phyloP scores from a whole-genome alignment of 2,888 invertebrate species.

The Papilio elwesi region DNA sequence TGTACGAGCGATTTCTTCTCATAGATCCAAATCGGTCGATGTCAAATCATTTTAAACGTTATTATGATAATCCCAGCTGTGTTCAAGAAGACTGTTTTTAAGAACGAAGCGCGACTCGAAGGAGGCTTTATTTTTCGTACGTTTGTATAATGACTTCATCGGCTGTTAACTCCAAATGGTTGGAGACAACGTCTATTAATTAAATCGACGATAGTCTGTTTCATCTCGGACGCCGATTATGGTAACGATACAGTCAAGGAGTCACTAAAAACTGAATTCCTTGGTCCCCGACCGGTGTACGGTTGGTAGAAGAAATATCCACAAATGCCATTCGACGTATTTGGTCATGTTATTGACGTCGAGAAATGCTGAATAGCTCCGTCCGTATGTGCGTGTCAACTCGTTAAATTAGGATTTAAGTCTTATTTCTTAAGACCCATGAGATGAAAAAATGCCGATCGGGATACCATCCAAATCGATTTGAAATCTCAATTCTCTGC shows the following conservation, averaged over 20 bases:
- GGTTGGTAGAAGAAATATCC: slow-evolving; percentile 63
- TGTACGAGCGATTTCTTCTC: slow-evolving; percentile 17
- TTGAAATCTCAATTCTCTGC: slow-evolving; percentile 47
- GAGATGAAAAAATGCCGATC: slow-evolving; percentile 57
- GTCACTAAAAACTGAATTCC: slow-evolving; percentile 72
- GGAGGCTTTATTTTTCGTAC: slow-evolving; percentile 62
- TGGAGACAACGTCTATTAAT: slow-evolving; percentile 67
- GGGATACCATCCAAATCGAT: slow-evolving; percentile 44
- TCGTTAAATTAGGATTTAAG: slow-evolving; percentile 64
- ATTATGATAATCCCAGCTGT: slow-evolving; percentile 39
- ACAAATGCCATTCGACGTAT: slow-evolving; percentile 59
- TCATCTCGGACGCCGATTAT: slow-evolving; percentile 64
- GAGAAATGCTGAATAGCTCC: slow-evolving; percentile 61
- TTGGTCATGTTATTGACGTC: slow-evolving; percentile 59
- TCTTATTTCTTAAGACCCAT: slow-evolving; percentile 51
- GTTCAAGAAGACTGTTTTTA: slow-evolving; percentile 47
- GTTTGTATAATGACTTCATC: slow-evolving; percentile 74
- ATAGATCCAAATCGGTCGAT: not conserved
- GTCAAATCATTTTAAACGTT: slow-evolving; percentile 19
- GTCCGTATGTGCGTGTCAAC: slow-evolving; percentile 61
- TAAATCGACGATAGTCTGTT: slow-evolving; percentile 63
- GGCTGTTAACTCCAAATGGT: slow-evolving; percentile 50
- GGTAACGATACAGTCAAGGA: slow-evolving; percentile 60
- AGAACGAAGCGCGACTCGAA: slow-evolving; percentile 45
- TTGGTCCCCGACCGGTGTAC: slow-evolving; percentile 54